Percentiles rank a stretch among this genome's conserved stretches.
Evolutionary conservation across 37 sponge, comb jelly and placozoan species (phyloP).

Genomic region (Halisarca cf. caerulea): DNA sequence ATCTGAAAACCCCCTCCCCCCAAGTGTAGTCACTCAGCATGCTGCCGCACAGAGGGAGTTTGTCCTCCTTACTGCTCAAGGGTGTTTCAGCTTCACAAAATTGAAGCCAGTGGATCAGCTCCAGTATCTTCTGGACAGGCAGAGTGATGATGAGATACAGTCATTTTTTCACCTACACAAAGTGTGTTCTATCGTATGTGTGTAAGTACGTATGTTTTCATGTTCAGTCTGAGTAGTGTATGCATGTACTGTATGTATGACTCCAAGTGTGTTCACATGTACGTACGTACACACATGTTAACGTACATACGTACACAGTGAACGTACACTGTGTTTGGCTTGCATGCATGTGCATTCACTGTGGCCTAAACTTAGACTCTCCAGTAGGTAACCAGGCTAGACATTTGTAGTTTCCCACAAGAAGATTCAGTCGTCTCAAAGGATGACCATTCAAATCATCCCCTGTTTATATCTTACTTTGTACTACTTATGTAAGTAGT

Average conservation of each 20-base stretch:
- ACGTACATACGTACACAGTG: too few relatives aligned
- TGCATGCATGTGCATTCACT: too few relatives aligned
- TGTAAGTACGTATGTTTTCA: background rate
- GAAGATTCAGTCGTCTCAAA: too few relatives aligned
- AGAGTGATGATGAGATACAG: slow-evolving; percentile 57
- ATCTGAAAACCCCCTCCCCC: slow-evolving; percentile 61
- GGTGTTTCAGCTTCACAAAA: slow-evolving; percentile 63
- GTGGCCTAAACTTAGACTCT: too few relatives aligned
- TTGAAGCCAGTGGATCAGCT: slow-evolving; percentile 93
- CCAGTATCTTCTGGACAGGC: slow-evolving; percentile 59
- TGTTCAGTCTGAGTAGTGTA: background rate
- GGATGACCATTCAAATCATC: too few relatives aligned
- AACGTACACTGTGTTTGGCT: too few relatives aligned
- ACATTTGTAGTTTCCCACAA: too few relatives aligned
- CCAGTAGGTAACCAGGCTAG: too few relatives aligned
- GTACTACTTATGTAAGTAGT: too few relatives aligned
- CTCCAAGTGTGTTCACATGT: background rate
- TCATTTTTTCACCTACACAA: slow-evolving; percentile 83
- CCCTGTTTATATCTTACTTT: too few relatives aligned
- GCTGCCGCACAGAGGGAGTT: slow-evolving; percentile 66
- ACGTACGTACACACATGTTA: too few relatives aligned
- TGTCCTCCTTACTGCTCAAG: slow-evolving; percentile 84
- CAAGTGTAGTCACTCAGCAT: slow-evolving; percentile 86
- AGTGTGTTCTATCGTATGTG: slow-evolving; percentile 57
- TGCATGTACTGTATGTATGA: background rate